Conservation (phyloP, 1,140 invertebrate genomes). For the Vollenhovia emeryi region DNA sequence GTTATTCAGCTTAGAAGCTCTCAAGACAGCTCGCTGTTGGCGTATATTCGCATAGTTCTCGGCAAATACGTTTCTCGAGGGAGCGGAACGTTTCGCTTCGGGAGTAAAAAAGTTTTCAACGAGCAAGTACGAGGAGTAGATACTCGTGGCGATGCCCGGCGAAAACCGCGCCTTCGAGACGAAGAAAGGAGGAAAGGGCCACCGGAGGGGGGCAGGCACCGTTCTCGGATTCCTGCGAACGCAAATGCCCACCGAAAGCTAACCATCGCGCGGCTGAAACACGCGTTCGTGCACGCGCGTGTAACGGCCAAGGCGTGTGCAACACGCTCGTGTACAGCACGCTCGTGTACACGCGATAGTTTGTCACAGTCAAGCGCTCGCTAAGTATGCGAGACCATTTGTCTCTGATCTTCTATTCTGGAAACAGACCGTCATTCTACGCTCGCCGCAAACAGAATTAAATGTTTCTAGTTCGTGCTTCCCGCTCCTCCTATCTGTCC, state of each 20-base stretch:
- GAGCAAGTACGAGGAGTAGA: conserved; percentile 16
- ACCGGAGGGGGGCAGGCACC: not conserved
- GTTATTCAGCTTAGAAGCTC: not conserved
- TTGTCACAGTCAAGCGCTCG: conserved; percentile 83
- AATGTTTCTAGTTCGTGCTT: conserved; percentile 62
- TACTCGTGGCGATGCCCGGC: not conserved
- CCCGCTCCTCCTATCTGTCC: conserved; percentile 34
- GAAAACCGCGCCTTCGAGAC: conserved; percentile 27
- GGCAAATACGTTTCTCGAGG: not conserved
- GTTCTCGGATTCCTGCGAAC: conserved; percentile 29
- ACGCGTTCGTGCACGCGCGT: not conserved
- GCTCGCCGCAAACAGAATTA: conserved; percentile 77
- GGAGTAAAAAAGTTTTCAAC: conserved; percentile 48
- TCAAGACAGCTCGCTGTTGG: conserved; percentile 9
- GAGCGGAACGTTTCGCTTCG: not conserved
- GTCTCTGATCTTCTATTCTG: conserved; percentile 74
- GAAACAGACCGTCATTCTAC: conserved; percentile 63
- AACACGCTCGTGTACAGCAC: too few relatives aligned
- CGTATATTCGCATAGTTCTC: conserved; percentile 26
- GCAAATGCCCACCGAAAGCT: conserved; percentile 44
- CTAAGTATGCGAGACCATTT: conserved; percentile 82
- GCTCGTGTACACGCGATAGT: conserved; percentile 71
- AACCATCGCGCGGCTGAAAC: not conserved
- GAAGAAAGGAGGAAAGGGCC: not conserved
- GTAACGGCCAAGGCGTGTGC: not conserved